Evolutionary conservation across 2,797 vertebrate genomes (phyloP).

Genomic region (Psittacula echo): DNA sequence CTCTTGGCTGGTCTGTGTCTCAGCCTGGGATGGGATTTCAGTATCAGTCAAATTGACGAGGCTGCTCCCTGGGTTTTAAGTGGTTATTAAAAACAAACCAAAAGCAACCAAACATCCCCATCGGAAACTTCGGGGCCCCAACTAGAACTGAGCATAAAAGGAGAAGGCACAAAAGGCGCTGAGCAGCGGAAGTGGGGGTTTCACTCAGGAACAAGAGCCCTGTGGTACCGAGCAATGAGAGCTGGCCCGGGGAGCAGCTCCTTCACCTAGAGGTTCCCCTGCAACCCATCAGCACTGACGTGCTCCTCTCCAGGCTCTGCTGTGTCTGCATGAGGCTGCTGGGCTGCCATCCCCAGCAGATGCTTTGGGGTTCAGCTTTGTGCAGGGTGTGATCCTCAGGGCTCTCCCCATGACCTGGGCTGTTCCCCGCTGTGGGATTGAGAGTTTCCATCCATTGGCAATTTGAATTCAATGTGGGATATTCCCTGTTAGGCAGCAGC

Average conservation of each 20-base stretch:
- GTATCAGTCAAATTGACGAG: accelerated
- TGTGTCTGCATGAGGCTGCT: not conserved
- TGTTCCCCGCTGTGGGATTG: not conserved
- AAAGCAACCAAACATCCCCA: not conserved
- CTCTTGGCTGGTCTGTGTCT: not conserved
- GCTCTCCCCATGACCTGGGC: not conserved
- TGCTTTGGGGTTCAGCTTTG: not conserved
- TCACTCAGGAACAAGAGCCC: not conserved
- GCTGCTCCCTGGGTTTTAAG: not conserved
- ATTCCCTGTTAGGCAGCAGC: slow-evolving; percentile 23
- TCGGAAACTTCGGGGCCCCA: not conserved
- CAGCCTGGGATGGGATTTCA: not conserved
- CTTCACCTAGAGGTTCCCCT: not conserved
- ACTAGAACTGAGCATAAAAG: slow-evolving; percentile 5
- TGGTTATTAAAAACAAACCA: not conserved
- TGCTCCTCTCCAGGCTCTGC: not conserved
- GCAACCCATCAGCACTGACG: accelerated
- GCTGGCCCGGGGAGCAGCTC: not conserved
- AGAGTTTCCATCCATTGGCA: not conserved
- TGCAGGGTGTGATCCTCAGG: not conserved
- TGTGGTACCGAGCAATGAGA: not conserved
- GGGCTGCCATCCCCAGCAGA: not conserved
- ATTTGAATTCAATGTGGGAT: not conserved
- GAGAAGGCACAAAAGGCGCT: not conserved
- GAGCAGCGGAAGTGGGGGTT: slow-evolving; percentile 55